These are phyloP conservation scores for Ailuropoda melanoleuca DNA, from an alignment of 2,113 vertebrate genomes.

Conservation along the genomic window DNA sequence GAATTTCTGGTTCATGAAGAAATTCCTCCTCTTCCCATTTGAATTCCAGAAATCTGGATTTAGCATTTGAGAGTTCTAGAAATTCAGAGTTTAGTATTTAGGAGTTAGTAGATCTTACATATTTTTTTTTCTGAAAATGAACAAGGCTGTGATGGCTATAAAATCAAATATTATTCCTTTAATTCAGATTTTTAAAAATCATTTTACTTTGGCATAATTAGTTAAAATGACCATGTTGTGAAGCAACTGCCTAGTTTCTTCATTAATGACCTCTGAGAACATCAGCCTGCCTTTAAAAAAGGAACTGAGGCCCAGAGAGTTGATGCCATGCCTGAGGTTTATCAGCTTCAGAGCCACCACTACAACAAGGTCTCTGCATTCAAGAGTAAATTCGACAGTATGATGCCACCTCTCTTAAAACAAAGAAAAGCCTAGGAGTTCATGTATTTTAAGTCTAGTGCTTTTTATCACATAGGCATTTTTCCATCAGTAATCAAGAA, in stretches of 20 bases:
- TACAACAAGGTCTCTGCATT: background rate
- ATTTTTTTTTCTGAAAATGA: conserved; percentile 40
- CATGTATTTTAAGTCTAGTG: background rate
- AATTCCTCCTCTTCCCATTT: background rate
- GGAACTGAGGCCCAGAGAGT: background rate
- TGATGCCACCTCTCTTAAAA: background rate
- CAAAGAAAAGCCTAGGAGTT: background rate
- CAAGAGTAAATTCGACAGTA: background rate
- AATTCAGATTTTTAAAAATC: background rate
- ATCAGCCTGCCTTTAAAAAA: background rate
- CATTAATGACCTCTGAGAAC: background rate
- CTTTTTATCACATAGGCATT: background rate
- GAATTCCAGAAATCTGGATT: background rate
- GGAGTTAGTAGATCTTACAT: background rate
- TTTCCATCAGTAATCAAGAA: conserved; percentile 9
- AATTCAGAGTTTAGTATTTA: background rate
- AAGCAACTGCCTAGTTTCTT: background rate
- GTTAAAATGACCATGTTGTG: background rate
- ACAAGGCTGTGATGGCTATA: background rate
- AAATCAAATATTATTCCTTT: conserved; percentile 13
- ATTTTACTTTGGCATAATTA: background rate
- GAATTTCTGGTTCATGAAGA: background rate
- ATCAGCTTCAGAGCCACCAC: background rate
- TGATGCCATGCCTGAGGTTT: background rate
- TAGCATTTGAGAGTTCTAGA: background rate